A percentile compares a stretch with the other conserved stretches of the same genome.
Conservation (phyloP, 2,113 vertebrate species). For the Upupa epops region DNA sequence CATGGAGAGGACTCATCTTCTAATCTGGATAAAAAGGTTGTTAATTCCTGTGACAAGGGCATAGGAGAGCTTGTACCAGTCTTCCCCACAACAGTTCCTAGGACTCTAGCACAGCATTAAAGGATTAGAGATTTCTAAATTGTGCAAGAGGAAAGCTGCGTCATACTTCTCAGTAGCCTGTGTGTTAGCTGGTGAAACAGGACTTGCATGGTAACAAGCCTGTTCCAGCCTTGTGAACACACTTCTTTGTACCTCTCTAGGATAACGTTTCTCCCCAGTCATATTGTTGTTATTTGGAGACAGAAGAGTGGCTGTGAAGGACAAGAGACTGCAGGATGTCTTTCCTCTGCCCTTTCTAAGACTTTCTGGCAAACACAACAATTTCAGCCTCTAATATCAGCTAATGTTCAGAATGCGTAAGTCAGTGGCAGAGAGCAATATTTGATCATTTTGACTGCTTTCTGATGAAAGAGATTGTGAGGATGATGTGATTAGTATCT, state of each 20-base stretch:
- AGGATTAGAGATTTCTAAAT: background rate
- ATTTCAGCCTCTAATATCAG: background rate
- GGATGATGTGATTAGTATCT: background rate
- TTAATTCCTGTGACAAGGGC: background rate
- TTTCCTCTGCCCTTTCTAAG: background rate
- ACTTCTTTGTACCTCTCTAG: background rate
- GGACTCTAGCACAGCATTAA: background rate
- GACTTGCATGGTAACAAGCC: background rate
- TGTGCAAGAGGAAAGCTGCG: fast-evolving
- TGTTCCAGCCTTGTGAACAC: background rate
- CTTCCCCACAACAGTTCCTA: background rate
- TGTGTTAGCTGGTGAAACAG: background rate
- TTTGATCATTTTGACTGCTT: background rate
- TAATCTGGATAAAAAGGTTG: slow-evolving; percentile 10
- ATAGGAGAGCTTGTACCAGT: background rate
- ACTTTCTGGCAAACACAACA: background rate
- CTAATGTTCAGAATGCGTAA: background rate
- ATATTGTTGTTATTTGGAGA: background rate
- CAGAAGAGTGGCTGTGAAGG: background rate
- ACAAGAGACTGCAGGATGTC: background rate
- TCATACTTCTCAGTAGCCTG: background rate
- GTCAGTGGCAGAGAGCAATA: background rate
- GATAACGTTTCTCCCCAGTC: background rate
- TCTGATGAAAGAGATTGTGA: background rate
- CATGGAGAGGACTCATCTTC: slow-evolving; percentile 20